Evolutionary conservation across 2,888 invertebrate genomes (phyloP), one percentile per base, ranked within the genome.

Genomic region (Corythucha ciliata): DNA sequence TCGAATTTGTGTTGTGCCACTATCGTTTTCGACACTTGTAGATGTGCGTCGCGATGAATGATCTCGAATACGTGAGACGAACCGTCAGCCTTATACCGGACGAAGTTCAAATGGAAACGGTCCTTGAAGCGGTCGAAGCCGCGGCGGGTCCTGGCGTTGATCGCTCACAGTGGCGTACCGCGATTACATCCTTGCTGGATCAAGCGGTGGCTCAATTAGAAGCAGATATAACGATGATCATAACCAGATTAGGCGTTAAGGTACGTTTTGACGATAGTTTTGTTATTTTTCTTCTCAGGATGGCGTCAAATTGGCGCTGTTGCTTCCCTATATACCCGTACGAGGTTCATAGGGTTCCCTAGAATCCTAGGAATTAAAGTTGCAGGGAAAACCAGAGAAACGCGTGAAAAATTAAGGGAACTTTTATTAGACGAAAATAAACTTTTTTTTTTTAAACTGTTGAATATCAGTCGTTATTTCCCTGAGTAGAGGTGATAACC

Each of bases 31-130:
- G n/a, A 29, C 29, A 32, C 40, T 51, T 50, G 14, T 80, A 94
- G 74, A 83, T 94, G 75, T 93, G 93, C 68, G 83, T 90, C 21
- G 85, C 89, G 27, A 81, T 91, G 55, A 94, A 96, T 70, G 92
- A 94, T 71, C 77, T 93, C 67, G 94, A 96, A 69, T 92, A 92
- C 69, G 92, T 94, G 68, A 77, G 84, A 62, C 74, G 83, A 64
- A 80, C 77, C 59, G 72, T 80, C 29, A 61, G 58, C 10, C 69
- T 79, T 10, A 77, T 80, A 62, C 77, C 83, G 61, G 76, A 77
- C 62, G 78, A 77, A 59, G 79, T 83, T 8, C 63, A 64, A 25
- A 62, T 70, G 33, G 69, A 69, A 54, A 64, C 67, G 16, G 58
- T 70, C 29, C 58, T 70, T 47, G 66, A 63, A 12, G 65, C 67